Evolutionary conservation across 2,888 invertebrate species (phyloP).

Genomic region (Watsonalla cultraria): DNA sequence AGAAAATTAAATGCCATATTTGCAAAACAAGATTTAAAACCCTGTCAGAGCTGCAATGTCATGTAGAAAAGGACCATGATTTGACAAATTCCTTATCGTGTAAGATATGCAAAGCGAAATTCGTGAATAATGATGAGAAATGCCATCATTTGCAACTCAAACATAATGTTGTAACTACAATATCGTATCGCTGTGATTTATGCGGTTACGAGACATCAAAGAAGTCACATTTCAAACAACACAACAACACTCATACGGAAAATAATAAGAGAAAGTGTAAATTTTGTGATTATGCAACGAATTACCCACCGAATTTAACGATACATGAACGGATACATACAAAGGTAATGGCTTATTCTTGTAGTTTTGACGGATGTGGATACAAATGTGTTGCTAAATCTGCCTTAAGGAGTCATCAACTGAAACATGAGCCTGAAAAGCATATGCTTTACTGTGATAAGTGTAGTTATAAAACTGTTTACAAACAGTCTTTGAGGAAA

Average conservation of each 20-base stretch:
- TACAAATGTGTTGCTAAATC: conserved; percentile 28
- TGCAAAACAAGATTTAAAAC: conserved; percentile 24
- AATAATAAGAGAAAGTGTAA: conserved; percentile 23
- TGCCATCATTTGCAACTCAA: conserved; percentile 18
- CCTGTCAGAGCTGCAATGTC: conserved; percentile 19
- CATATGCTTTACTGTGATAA: conserved; percentile 44
- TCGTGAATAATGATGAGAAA: conserved; percentile 16
- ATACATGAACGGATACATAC: conserved; percentile 37
- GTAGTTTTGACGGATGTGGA: conserved; percentile 21
- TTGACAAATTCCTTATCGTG: conserved; percentile 20
- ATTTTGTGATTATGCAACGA: conserved; percentile 32
- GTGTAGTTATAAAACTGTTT: conserved; percentile 45
- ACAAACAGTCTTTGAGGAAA: conserved; percentile 38
- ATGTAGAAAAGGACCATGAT: conserved; percentile 17
- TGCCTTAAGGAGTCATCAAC: conserved; percentile 34
- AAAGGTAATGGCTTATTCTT: conserved; percentile 23
- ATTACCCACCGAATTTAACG: conserved; percentile 34
- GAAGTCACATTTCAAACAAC: conserved; percentile 31
- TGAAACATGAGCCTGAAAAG: conserved; percentile 35
- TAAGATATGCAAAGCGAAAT: conserved; percentile 25
- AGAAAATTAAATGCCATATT: conserved; percentile 28
- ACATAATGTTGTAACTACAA: conserved; percentile 17
- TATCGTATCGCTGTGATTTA: conserved; percentile 17
- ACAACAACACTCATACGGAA: conserved; percentile 24
- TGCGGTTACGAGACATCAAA: conserved; percentile 36